Percentiles rank a stretch among this genome's conserved stretches.
Evolutionary conservation across 2,113 vertebrate genomes (phyloP).

Genomic region (Pomatorhinus ruficollis): DNA sequence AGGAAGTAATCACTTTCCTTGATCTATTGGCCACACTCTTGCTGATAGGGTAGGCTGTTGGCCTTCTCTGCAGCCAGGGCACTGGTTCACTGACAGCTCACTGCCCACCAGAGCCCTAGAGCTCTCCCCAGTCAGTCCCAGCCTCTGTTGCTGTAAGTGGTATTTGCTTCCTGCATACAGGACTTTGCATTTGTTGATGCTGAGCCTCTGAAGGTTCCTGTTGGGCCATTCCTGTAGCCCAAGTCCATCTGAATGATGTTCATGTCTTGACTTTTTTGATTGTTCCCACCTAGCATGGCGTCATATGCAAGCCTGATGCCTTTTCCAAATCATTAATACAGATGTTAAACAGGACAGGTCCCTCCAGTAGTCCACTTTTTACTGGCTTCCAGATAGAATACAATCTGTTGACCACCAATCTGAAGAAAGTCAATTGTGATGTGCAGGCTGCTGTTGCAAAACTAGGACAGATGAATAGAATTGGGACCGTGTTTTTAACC

Average conservation of each 20-base stretch:
- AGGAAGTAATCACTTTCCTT: neutral
- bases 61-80: neutral
- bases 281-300: neutral
- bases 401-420: neutral
- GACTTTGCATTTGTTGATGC: neutral
- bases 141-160: neutral
- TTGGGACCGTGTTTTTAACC: neutral
- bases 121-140: neutral
- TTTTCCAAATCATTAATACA: neutral
- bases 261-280: neutral
- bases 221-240: neutral
- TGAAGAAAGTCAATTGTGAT: neutral
- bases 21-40: neutral
- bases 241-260: neutral
- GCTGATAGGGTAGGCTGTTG: neutral
- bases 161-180: neutral
- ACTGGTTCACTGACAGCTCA: neutral
- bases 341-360: neutral
- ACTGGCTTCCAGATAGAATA: neutral
- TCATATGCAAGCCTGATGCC: neutral
- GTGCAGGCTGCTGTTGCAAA: neutral
- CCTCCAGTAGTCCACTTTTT: neutral
- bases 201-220: neutral
- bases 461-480: neutral
- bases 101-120: neutral